Base-by-base conservation (phyloP, 1,140 invertebrate genomes). In the Papilio polytes region DNA sequence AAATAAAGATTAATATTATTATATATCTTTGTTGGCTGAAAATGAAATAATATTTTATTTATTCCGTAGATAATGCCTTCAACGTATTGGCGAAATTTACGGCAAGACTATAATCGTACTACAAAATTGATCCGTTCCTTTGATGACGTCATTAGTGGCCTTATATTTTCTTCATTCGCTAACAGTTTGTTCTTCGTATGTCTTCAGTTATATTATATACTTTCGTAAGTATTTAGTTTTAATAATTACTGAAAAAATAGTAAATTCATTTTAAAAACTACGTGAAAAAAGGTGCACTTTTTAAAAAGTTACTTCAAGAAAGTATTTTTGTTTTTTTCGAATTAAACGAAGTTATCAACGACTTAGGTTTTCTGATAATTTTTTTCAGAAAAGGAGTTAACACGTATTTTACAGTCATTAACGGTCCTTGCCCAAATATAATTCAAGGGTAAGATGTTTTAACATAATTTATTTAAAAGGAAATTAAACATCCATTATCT, bases 111-210 rank as follows among this genome's bases (percentile, higher is more conserved):
- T 83, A 96, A 96, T 86, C 94, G 93, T 51, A 87, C 96, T 18
- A 95, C 96, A 0, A 92, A 85, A n/a, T 84, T 97, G 10, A 96
- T 96, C 0, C 92, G 95, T 80, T 88, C 87, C 3, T 89, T 96
- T n/a, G 96, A 97, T 81, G 91, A 93, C 7, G 91, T 95, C 20
- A 94, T 96, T 22, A 96, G 96, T 8, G 92, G 95, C 44, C 95
- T 97, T 4, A 95, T 97, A 9, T 90, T 97, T 2, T 86, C 97
- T 6, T 97, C 97, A 0, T 97, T 97, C 80, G 95, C 95, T 4
- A 97, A 96, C 82, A 97, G 97, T 90, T 89, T 97, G 0, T 97
- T 97, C 85, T 97, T 97, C 72, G 96, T 97, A 44, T 97, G 97
- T 74, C 90, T 97, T 1, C 97, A 97, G 86, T 92, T 97, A 26